Percentiles rank a stretch among this genome's conserved stretches.
phyloP scores from a whole-genome alignment of 2,113 vertebrate genomes.

The Cyanoderma ruficeps region DNA sequence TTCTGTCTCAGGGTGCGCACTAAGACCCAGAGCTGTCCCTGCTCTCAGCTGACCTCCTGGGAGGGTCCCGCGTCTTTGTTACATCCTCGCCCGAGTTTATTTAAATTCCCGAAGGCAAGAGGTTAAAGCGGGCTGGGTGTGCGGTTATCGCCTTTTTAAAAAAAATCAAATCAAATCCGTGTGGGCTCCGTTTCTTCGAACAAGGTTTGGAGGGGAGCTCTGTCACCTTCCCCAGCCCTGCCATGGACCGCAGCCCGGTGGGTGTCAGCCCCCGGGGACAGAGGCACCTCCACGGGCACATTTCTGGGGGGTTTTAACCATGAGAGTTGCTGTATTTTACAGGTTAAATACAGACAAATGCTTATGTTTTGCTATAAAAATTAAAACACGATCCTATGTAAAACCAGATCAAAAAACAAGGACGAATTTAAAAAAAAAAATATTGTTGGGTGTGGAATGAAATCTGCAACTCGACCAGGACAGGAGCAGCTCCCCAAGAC shows the following conservation, averaged over 20 bases:
- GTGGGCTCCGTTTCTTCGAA: fast-evolving
- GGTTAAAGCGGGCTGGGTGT: background rate
- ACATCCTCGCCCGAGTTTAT: background rate
- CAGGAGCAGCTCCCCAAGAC: background rate
- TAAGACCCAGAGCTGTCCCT: background rate
- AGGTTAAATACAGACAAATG: background rate
- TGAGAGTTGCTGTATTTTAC: background rate
- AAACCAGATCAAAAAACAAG: background rate
- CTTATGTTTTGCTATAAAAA: background rate
- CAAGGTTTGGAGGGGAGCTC: background rate
- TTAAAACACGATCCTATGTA: background rate
- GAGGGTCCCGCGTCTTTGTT: fast-evolving
- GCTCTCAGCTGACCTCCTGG: background rate
- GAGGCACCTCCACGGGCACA: background rate
- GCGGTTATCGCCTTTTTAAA: fast-evolving
- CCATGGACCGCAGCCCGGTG: fast-evolving
- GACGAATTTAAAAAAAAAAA: background rate
- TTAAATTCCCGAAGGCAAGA: background rate
- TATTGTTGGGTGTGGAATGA: background rate
- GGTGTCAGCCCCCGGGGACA: background rate
- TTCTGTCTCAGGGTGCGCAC: fast-evolving
- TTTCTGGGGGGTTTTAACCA: background rate
- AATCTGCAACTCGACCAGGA: background rate
- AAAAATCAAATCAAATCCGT: fast-evolving
- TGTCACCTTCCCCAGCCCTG: background rate